Percentiles rank a stretch among this genome's conserved stretches.
Evolutionary conservation across 1,140 invertebrate species (phyloP).

Genomic region (Bombus impatiens): DNA sequence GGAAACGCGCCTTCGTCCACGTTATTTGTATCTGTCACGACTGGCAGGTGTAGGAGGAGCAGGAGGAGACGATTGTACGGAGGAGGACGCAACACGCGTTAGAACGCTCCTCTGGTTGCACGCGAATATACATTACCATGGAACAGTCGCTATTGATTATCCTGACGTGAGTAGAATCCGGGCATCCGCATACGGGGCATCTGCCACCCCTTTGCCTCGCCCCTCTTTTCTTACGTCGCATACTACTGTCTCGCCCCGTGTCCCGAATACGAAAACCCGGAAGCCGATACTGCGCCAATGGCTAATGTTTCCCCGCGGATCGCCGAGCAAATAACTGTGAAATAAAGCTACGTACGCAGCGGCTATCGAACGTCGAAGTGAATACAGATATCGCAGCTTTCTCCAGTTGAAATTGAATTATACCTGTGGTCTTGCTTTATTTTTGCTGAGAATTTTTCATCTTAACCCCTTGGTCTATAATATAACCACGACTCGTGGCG

Average conservation of each 20-base stretch:
- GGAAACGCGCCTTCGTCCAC: constrained; percentile 13
- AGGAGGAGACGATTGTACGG: neutral
- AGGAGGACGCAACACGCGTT: constrained; percentile 25
- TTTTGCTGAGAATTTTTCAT: no score
- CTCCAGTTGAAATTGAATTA: neutral
- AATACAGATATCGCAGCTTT: neutral
- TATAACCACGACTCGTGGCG: no score
- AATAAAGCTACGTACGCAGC: neutral
- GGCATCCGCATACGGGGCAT: constrained; percentile 44
- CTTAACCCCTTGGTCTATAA: no score
- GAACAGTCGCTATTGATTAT: constrained; percentile 69
- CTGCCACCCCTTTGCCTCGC: constrained; percentile 2
- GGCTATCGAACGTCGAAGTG: neutral
- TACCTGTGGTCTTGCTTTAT: fast-evolving
- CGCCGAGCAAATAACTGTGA: constrained; percentile 9
- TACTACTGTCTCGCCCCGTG: constrained; percentile 8
- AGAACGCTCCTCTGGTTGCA: constrained; percentile 27
- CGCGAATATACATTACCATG: constrained; percentile 65
- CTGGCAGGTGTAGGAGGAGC: neutral
- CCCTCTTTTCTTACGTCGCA: constrained; percentile 26
- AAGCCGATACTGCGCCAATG: constrained; percentile 26
- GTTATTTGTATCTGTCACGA: constrained; percentile 42
- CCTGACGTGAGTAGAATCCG: constrained; percentile 65
- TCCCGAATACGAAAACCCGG: constrained; percentile 29
- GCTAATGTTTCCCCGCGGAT: constrained; percentile 24